A percentile compares a stretch with the other conserved stretches of the same genome.
phyloP scores from a whole-genome alignment of 2,113 vertebrate species.

The Ascaphus truei region DNA sequence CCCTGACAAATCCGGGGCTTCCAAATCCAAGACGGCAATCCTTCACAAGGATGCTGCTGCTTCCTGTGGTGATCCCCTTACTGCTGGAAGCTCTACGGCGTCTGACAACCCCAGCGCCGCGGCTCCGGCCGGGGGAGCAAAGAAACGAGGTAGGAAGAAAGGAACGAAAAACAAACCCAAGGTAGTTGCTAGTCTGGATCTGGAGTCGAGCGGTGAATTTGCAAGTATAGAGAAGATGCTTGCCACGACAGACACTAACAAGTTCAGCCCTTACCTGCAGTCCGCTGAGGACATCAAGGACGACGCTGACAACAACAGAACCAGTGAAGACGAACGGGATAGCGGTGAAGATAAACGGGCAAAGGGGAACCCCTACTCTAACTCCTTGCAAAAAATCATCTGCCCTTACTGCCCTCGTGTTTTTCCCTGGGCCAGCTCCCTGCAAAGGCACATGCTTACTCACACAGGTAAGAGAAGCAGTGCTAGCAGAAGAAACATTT shows the following conservation, averaged over 20 bases:
- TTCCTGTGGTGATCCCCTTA: slow-evolving; percentile 41
- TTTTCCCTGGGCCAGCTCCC: slow-evolving; percentile 91
- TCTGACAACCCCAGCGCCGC: slow-evolving; percentile 42
- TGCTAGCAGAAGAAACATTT: no score
- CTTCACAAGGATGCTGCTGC: neutral
- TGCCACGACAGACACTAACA: slow-evolving; percentile 90
- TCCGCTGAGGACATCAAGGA: slow-evolving; percentile 51
- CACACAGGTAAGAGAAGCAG: slow-evolving; percentile 87
- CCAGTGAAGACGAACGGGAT: slow-evolving; percentile 67
- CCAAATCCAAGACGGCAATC: slow-evolving; percentile 48
- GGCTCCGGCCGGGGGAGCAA: slow-evolving; percentile 38
- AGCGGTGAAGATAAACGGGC: slow-evolving; percentile 67
- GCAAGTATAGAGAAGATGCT: slow-evolving; percentile 97
- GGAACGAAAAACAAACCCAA: slow-evolving; percentile 54
- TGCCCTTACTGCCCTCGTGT: slow-evolving; percentile 89
- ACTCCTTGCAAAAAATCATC: slow-evolving; percentile 85
- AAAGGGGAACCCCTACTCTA: slow-evolving; percentile 88
- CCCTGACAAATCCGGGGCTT: slow-evolving; percentile 48
- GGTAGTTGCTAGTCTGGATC: slow-evolving; percentile 60
- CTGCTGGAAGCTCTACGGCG: slow-evolving; percentile 31
- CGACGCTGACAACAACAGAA: slow-evolving; percentile 50
- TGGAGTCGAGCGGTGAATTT: slow-evolving; percentile 96
- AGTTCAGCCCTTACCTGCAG: slow-evolving; percentile 89
- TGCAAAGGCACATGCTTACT: slow-evolving; percentile 93
- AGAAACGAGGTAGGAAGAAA: slow-evolving; percentile 69